phyloP scores from a whole-genome alignment of 2,797 vertebrate genomes.

The Clarias pachynema region DNA sequence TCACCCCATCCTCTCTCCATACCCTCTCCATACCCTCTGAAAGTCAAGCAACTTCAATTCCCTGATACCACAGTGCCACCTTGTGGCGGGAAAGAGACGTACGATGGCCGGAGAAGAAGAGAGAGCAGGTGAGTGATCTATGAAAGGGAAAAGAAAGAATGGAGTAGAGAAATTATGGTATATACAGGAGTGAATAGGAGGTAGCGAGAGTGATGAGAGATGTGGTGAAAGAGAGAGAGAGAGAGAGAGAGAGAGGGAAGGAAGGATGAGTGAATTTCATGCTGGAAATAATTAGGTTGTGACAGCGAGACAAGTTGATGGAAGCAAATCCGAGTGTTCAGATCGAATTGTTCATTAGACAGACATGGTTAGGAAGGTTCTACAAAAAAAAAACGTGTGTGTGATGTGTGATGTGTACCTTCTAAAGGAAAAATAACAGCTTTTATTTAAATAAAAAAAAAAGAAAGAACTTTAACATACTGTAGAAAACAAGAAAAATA shows the following conservation, averaged over 20 bases:
- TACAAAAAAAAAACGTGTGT: no score
- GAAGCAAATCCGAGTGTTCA: background rate
- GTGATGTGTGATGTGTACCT: background rate
- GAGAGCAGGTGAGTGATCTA: background rate
- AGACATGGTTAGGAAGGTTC: background rate
- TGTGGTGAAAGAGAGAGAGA: no score
- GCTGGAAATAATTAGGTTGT: background rate
- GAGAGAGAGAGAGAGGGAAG: background rate
- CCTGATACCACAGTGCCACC: conserved; percentile 57
- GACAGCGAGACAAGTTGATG: background rate
- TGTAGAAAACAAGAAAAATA: background rate
- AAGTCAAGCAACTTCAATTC: background rate
- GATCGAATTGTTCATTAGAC: background rate
- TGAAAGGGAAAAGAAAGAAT: background rate
- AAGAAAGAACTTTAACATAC: no score
- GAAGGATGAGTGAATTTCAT: background rate
- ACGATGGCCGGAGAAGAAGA: background rate
- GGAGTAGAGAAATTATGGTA: background rate
- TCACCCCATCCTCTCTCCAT: background rate
- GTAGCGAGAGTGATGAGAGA: background rate
- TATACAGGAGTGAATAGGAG: no score
- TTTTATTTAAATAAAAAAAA: background rate
- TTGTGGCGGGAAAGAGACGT: conserved; percentile 24
- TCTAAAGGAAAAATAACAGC: background rate
- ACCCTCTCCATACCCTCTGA: conserved; percentile 1